A percentile compares a stretch with the other conserved stretches of the same genome.
phyloP scores from a whole-genome alignment of 2,888 invertebrate species.

The Xanthorhoe designata region DNA sequence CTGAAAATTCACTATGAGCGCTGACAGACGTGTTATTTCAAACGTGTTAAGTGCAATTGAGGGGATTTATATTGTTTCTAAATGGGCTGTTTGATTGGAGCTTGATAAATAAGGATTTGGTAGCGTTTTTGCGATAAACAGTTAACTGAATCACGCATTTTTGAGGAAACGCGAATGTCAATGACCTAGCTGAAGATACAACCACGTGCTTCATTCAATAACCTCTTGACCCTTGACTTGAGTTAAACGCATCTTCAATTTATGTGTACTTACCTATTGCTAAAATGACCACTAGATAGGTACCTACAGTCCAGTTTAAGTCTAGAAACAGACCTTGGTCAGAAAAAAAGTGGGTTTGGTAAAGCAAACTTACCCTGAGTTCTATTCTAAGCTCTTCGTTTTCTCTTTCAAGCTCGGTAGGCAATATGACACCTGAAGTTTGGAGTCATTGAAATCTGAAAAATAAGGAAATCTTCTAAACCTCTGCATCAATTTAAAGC shows the following conservation, averaged over 20 bases:
- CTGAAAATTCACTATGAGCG: conserved; percentile 75
- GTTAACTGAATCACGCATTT: conserved; percentile 19
- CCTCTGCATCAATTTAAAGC: neutral
- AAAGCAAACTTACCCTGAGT: neutral
- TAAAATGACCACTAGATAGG: neutral
- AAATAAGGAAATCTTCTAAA: neutral
- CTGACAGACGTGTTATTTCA: conserved; percentile 71
- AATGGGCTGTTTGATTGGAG: conserved; percentile 19
- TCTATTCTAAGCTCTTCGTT: neutral
- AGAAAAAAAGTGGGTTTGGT: no score
- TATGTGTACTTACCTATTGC: no score
- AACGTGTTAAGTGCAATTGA: conserved; percentile 40
- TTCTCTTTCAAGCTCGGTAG: neutral
- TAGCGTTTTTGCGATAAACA: conserved; percentile 15
- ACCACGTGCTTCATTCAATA: conserved; percentile 4
- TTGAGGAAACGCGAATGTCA: conserved; percentile 11
- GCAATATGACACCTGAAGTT: neutral
- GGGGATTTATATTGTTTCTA: conserved; percentile 34
- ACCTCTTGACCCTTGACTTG: neutral
- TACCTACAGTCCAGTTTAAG: neutral
- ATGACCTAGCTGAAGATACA: conserved; percentile 19
- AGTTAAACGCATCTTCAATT: neutral
- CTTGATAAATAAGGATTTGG: neutral
- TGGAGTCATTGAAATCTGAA: neutral
- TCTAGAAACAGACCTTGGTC: no score